Percentiles rank a stretch among this genome's conserved stretches.
Evolutionary conservation across 2,888 invertebrate genomes (phyloP).

Genomic region (Reticulitermes lucifugus): DNA sequence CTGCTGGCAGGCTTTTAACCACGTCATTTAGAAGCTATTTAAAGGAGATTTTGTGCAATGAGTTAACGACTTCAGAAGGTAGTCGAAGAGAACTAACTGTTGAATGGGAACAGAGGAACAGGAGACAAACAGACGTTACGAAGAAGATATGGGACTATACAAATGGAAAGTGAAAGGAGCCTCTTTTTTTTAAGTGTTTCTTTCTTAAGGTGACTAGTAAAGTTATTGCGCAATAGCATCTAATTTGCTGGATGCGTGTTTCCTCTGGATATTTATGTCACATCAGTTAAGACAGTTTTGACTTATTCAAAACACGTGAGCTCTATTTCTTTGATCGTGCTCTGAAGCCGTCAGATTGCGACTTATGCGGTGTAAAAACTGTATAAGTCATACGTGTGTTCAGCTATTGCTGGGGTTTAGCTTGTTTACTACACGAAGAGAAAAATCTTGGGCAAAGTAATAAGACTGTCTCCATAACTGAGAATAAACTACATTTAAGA

Average conservation of each 20-base stretch:
- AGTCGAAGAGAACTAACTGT: neutral
- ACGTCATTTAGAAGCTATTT: constrained; percentile 21
- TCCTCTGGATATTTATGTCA: neutral
- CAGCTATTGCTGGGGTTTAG: too few relatives aligned
- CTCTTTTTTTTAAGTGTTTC: neutral
- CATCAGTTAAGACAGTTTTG: neutral
- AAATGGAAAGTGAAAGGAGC: constrained; percentile 1
- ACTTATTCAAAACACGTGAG: neutral
- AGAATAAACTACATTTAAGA: too few relatives aligned
- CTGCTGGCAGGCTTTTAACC: constrained; percentile 17
- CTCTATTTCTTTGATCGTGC: neutral
- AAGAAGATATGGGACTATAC: neutral
- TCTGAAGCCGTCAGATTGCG: too few relatives aligned
- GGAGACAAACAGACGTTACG: neutral
- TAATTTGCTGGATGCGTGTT: neutral
- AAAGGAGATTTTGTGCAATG: constrained; percentile 21
- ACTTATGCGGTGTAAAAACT: too few relatives aligned
- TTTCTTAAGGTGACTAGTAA: neutral
- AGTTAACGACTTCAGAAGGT: constrained; percentile 4
- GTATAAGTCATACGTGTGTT: too few relatives aligned
- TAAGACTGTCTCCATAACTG: too few relatives aligned
- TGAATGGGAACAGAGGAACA: neutral
- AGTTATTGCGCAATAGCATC: neutral
- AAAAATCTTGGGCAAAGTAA: too few relatives aligned
- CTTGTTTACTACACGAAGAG: too few relatives aligned